Evolutionary conservation across 2,113 vertebrate genomes (phyloP).

Genomic region (Potamarius usumacintae): DNA sequence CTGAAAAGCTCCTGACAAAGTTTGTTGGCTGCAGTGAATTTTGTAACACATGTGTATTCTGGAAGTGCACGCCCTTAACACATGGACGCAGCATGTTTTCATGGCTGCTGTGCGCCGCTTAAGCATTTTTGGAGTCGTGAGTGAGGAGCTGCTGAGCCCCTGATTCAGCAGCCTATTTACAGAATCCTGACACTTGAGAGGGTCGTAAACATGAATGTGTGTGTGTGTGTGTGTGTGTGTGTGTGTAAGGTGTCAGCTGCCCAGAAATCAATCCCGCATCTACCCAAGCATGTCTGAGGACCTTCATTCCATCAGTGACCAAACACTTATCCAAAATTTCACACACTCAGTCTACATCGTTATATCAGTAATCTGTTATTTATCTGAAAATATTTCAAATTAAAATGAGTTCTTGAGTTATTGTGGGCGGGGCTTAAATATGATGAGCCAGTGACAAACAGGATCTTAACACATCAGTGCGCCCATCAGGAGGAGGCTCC

Average conservation of each 20-base stretch:
- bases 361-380: background rate
- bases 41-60: background rate
- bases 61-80: background rate
- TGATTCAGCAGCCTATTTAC: slow-evolving; percentile 76
- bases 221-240: slow-evolving; percentile 58
- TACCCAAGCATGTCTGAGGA: slow-evolving; percentile 38
- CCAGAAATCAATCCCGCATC: slow-evolving; percentile 77
- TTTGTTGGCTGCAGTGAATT: background rate
- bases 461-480: background rate
- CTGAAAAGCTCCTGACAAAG: background rate
- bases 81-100: background rate
- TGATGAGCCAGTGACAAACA: background rate
- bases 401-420: background rate
- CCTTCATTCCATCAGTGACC: slow-evolving; percentile 53
- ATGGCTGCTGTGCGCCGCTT: background rate
- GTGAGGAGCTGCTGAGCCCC: slow-evolving; percentile 32
- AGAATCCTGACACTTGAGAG: slow-evolving; percentile 83
- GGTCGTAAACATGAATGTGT: slow-evolving; percentile 80
- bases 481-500: background rate
- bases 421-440: background rate
- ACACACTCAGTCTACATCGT: background rate
- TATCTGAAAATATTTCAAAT: background rate
- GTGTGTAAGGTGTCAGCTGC: slow-evolving; percentile 80
- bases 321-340: slow-evolving; percentile 44
- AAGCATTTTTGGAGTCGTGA: slow-evolving; percentile 12